Percentiles rank a stretch among this genome's conserved stretches.
Conservation (phyloP, 2,113 vertebrate genomes). For the Xiphophorus hellerii region DNA sequence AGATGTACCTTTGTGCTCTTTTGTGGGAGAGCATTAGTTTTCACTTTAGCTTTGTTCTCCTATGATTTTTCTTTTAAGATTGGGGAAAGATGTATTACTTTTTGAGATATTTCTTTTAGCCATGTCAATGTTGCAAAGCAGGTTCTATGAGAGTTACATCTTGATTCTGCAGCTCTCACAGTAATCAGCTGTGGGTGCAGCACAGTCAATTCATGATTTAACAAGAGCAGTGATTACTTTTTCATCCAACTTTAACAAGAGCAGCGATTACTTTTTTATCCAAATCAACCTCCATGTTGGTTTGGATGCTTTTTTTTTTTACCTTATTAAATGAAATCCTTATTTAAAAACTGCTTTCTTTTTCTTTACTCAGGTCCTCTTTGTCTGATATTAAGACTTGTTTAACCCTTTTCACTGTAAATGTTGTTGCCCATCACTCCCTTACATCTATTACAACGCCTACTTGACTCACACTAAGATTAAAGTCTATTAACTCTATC, state of each 20-base stretch:
- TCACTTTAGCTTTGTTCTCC: too few relatives aligned
- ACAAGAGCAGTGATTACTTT: not conserved
- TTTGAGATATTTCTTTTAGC: not conserved
- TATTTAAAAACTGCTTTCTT: not conserved
- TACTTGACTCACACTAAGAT: not conserved
- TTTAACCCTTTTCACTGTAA: not conserved
- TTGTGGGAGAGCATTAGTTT: too few relatives aligned
- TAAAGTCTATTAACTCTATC: slow-evolving; percentile 14
- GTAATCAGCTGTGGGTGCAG: not conserved
- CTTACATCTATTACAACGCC: not conserved
- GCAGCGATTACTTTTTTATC: not conserved
- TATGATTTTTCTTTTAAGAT: not conserved
- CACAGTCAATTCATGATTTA: not conserved
- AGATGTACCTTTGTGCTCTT: not conserved
- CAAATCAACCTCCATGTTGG: not conserved
- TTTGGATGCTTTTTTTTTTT: not conserved
- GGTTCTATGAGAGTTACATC: not conserved
- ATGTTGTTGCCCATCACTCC: not conserved
- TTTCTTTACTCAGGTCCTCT: not conserved
- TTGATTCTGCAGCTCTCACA: not conserved
- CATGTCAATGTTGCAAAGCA: not conserved
- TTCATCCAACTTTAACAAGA: not conserved
- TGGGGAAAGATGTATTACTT: not conserved
- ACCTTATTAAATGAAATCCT: not conserved
- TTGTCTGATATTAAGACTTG: not conserved